Evolutionary conservation across 2,797 vertebrate species (phyloP).

Genomic region (Poeciliopsis gracilis): DNA sequence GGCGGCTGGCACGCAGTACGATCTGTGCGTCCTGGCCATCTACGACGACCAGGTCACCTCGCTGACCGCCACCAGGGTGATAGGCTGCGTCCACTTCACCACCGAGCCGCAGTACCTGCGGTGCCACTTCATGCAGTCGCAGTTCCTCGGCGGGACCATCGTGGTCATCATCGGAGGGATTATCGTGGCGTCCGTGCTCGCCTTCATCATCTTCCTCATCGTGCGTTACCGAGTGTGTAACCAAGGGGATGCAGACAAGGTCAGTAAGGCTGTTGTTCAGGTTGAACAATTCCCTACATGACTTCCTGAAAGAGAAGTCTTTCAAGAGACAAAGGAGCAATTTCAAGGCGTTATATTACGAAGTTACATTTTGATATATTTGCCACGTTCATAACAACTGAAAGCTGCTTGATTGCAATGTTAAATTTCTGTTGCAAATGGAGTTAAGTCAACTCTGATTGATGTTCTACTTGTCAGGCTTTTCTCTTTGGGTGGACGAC

Average conservation of each 20-base stretch:
- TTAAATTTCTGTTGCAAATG: background rate
- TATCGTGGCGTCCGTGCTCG: conserved; percentile 96
- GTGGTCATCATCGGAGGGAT: conserved; percentile 98
- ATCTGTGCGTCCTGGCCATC: conserved; percentile 96
- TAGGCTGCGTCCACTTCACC: conserved; percentile 95
- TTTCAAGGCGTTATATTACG: no score
- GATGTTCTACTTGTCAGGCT: background rate
- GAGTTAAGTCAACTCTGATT: background rate
- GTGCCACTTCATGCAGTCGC: conserved; percentile 99
- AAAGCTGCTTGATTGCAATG: background rate
- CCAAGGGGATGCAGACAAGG: conserved; percentile 89
- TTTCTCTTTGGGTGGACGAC: background rate
- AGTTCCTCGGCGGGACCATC: conserved; percentile 98
- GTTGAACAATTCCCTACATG: conserved; percentile 13
- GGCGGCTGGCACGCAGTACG: conserved; percentile 92
- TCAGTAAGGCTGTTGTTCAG: conserved; percentile 35
- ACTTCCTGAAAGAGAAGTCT: background rate
- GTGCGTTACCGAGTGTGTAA: conserved; percentile 97
- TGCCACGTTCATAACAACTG: no score
- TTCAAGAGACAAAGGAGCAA: background rate
- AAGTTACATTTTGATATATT: no score
- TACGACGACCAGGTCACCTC: conserved; percentile 96
- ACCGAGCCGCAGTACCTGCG: conserved; percentile 96
- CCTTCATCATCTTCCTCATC: conserved; percentile 99
- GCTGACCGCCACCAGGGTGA: conserved; percentile 93